These are phyloP conservation scores for Xylocopa sonorina DNA, from an alignment of 1,140 invertebrate genomes.

Conservation along the genomic window DNA sequence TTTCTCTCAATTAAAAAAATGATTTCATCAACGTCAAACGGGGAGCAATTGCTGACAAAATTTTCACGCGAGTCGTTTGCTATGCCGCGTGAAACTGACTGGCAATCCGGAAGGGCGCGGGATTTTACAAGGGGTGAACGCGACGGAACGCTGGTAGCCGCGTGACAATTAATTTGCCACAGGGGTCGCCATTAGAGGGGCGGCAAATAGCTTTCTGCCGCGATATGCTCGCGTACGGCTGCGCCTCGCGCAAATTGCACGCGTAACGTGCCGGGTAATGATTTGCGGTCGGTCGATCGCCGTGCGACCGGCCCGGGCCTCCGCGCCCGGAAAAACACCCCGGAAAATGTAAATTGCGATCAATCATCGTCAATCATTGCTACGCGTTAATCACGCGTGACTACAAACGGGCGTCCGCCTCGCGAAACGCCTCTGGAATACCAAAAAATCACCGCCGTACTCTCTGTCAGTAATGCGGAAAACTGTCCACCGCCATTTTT, in stretches of 20 bases:
- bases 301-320: background rate
- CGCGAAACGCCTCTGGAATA: background rate
- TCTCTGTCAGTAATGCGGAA: background rate
- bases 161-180: slow-evolving; percentile 51
- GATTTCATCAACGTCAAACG: background rate
- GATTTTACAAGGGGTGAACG: slow-evolving; percentile 4
- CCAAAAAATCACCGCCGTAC: background rate
- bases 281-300: slow-evolving; percentile 47
- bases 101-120: slow-evolving; percentile 9
- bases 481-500: too few species aligned
- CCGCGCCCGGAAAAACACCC: slow-evolving; percentile 16
- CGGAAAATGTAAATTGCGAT: slow-evolving; percentile 43
- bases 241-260: slow-evolving; percentile 45
- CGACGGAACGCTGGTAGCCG: slow-evolving; percentile 27
- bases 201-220: slow-evolving; percentile 50
- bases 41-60: slow-evolving; percentile 3
- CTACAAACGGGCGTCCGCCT: slow-evolving; percentile 14
- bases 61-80: background rate
- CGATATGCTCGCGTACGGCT: slow-evolving; percentile 38
- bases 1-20: background rate
- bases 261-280: slow-evolving; percentile 40
- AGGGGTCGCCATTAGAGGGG: slow-evolving; percentile 32
- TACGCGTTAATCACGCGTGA: slow-evolving; percentile 34
- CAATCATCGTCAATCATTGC: slow-evolving; percentile 45
- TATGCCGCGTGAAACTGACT: background rate